Percentiles rank a stretch among this genome's conserved stretches.
Evolutionary conservation across 2,888 invertebrate species (phyloP).

Genomic region (Trichogramma evanescens): DNA sequence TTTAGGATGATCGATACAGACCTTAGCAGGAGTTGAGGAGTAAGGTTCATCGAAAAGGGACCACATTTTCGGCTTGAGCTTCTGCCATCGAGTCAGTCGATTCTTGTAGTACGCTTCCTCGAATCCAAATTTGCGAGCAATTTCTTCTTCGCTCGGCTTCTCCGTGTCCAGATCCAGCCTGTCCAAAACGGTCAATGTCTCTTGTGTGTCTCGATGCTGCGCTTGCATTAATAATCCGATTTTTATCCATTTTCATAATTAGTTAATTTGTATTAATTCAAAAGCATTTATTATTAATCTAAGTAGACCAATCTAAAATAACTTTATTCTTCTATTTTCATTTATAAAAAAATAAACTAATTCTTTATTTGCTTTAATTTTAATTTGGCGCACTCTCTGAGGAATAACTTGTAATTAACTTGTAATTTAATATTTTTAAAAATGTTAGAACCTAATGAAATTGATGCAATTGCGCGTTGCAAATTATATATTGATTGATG

Average conservation of each 20-base stretch:
- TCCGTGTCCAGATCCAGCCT: slow-evolving; percentile 95
- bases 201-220: slow-evolving; percentile 96
- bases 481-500: too few relatives aligned
- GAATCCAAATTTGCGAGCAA: slow-evolving; percentile 94
- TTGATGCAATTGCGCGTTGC: too few relatives aligned
- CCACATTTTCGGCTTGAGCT: slow-evolving; percentile 96
- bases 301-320: background rate
- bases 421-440: too few relatives aligned
- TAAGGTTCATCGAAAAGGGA: slow-evolving; percentile 99
- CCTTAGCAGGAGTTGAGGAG: slow-evolving; percentile 95
- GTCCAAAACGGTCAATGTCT: slow-evolving; percentile 95
- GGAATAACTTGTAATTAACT: too few relatives aligned
- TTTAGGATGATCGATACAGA: slow-evolving; percentile 45
- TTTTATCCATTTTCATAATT: background rate
- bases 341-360: background rate
- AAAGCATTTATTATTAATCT: background rate
- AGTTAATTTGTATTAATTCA: background rate
- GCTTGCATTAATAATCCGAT: slow-evolving; percentile 25
- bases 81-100: slow-evolving; percentile 92
- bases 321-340: background rate
- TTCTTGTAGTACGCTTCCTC: slow-evolving; percentile 90
- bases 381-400: background rate
- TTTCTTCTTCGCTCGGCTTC: slow-evolving; percentile 95
- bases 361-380: background rate
- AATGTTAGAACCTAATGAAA: too few relatives aligned